Base-by-base conservation (phyloP, 35 echinoderm and acorn worm species). In the Ophioderma brevispina region DNA sequence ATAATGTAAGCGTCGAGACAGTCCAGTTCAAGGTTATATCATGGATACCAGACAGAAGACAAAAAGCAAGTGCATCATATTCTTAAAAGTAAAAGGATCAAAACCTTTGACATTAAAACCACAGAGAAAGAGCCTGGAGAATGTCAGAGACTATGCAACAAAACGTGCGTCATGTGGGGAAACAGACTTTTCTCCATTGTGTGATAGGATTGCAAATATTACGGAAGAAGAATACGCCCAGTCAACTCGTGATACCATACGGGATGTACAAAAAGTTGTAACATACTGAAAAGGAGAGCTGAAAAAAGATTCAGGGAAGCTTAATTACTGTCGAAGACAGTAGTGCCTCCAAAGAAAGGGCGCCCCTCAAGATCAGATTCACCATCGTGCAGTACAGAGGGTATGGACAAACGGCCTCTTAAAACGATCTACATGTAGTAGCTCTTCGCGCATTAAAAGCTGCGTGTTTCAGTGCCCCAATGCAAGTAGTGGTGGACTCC, bases 51-150 rank as follows among this genome's bases (percentile, higher is more conserved):
- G n/a, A n/a, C n/a, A n/a, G n/a, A n/a, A n/a, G n/a, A n/a, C n/a
- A n/a, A n/a, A n/a, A n/a, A n/a, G n/a, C n/a, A n/a, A n/a, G n/a
- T 86, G 84, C 35, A 86, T 86, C 84, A 86, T 86, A 31, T 86
- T 46, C 49, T 10, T 63, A 32, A 63, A 86, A 70, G 50, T 13
- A 14, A 28, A 35, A 13, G 46, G 30, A 35, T 31, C 49, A 64
- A 59, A 86, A 70, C 4, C 79, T 14, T n/a, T n/a, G n/a, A 88
- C 56, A 23, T 39, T 40, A 77, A 78, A 78, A 1, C 32, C 64
- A 39, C 40, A 64, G 1, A 88, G 35, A 79, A 32, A 32, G 46
- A 39, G 55, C 77, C 78, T 89, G 37, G 42, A 89, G 40, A 89
- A 89, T 18, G 8, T 89, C 21, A 89, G 38, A 35, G 39, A 89